Evolutionary conservation across 2,797 vertebrate genomes (phyloP).

Genomic region (Sebastes matsubarae): DNA sequence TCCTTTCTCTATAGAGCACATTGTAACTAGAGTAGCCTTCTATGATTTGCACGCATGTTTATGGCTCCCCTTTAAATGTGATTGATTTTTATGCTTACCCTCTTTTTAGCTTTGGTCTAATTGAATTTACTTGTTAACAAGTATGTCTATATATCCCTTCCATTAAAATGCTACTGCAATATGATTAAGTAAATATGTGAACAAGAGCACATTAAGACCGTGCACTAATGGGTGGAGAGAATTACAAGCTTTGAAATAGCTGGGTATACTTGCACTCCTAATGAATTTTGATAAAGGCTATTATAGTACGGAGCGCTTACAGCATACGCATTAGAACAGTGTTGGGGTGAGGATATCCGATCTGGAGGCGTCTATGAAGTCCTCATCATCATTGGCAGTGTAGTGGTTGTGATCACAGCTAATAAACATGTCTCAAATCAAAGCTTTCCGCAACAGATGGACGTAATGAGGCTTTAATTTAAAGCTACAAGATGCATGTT

Average conservation of each 20-base stretch:
- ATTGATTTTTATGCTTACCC: neutral
- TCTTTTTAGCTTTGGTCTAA: slow-evolving; percentile 25
- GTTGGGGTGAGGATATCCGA: slow-evolving; percentile 1
- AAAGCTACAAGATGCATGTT: neutral
- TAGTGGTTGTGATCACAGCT: neutral
- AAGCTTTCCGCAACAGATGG: neutral
- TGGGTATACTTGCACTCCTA: slow-evolving; percentile 4
- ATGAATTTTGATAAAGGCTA: slow-evolving; percentile 39
- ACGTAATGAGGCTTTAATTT: neutral
- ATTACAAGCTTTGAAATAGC: slow-evolving; percentile 46
- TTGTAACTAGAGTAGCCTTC: neutral
- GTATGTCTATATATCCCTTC: slow-evolving; percentile 25
- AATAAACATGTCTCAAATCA: slow-evolving; percentile 2
- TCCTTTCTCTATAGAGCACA: neutral
- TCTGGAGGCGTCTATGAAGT: neutral
- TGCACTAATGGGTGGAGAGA: slow-evolving; percentile 41
- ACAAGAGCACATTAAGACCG: slow-evolving; percentile 53
- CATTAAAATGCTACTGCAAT: slow-evolving; percentile 51
- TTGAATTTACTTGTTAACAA: slow-evolving; percentile 65
- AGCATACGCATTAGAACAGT: neutral
- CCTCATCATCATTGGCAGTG: neutral
- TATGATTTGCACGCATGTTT: neutral
- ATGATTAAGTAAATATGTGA: slow-evolving; percentile 67
- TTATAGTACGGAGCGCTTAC: slow-evolving; percentile 1
- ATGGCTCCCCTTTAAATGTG: neutral